These are phyloP conservation scores for Meiosimyza decipiens DNA, from an alignment of 2,888 invertebrate genomes.

Conservation along the genomic window DNA sequence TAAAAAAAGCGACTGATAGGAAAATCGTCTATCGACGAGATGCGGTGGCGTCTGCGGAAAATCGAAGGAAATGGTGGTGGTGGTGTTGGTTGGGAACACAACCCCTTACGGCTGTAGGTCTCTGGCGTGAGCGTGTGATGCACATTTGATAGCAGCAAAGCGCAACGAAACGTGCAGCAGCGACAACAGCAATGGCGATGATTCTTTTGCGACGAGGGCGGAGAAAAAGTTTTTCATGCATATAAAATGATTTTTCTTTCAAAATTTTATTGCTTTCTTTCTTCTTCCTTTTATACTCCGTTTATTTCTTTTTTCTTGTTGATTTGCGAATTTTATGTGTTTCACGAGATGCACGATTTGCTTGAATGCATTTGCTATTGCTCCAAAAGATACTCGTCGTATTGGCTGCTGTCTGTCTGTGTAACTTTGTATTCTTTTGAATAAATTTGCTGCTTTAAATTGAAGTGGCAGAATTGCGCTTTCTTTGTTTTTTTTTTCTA, in stretches of 20 bases:
- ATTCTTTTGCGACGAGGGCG: conserved; percentile 2
- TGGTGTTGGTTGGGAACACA: not conserved
- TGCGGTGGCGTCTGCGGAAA: conserved; percentile 2
- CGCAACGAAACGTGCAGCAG: conserved; percentile 23
- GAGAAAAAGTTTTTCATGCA: conserved; percentile 32
- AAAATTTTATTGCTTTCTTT: not conserved
- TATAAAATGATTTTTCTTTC: conserved; percentile 33
- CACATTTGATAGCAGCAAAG: conserved; percentile 50
- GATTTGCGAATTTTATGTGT: conserved; percentile 33
- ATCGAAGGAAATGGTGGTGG: not conserved
- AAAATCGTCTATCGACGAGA: not conserved
- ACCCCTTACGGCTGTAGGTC: conserved; percentile 42
- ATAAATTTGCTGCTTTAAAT: no score
- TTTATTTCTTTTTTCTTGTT: conserved; percentile 21
- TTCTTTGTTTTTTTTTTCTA: no score
- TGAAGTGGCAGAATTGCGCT: no score
- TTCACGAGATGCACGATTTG: conserved; percentile 30
- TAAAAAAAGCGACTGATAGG: no score
- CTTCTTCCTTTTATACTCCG: not conserved
- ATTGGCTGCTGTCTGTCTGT: no score
- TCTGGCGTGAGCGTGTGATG: conserved; percentile 50
- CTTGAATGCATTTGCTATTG: no score
- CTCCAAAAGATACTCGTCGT: no score
- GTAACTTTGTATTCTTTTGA: no score
- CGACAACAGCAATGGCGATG: not conserved